Evolutionary conservation across 2,797 vertebrate species (phyloP).

Genomic region (Pseudochirops corinnae): DNA sequence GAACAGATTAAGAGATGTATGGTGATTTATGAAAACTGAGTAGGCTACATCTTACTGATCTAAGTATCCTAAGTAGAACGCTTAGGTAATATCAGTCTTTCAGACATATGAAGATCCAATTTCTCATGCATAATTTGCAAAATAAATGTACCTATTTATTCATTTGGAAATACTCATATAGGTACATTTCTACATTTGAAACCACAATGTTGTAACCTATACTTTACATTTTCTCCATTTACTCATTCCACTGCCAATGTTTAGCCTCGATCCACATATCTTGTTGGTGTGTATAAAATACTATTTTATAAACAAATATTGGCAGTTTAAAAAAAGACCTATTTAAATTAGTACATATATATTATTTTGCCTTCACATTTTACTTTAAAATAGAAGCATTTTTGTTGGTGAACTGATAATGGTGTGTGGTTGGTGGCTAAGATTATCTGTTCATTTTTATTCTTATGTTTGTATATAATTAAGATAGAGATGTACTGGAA

Average conservation of each 20-base stretch:
- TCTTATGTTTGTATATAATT: background rate
- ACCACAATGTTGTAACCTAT: conserved; percentile 56
- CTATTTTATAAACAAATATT: conserved; percentile 75
- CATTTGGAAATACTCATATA: conserved; percentile 57
- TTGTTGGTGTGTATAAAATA: conserved; percentile 35
- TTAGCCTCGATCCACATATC: conserved; percentile 63
- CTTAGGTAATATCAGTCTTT: background rate
- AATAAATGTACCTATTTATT: conserved; percentile 51
- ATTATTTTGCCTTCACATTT: conserved; percentile 67
- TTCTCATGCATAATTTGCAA: conserved; percentile 47
- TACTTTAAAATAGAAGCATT: conserved; percentile 60
- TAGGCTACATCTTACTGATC: conserved; percentile 22
- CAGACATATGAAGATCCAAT: conserved; percentile 46
- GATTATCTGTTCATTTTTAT: conserved; percentile 44
- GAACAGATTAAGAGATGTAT: conserved; percentile 22
- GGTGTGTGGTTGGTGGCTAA: conserved; percentile 47
- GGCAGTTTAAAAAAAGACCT: conserved; percentile 62
- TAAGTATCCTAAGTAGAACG: conserved; percentile 34
- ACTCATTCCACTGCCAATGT: conserved; percentile 63
- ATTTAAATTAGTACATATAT: conserved; percentile 73
- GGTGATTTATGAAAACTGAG: conserved; percentile 30
- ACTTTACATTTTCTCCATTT: conserved; percentile 68
- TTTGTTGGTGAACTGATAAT: conserved; percentile 46
- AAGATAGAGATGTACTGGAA: background rate
- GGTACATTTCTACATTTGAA: conserved; percentile 49